Evolutionary conservation across 2,797 vertebrate genomes (phyloP).

Genomic region (Telmatherina bonti): DNA sequence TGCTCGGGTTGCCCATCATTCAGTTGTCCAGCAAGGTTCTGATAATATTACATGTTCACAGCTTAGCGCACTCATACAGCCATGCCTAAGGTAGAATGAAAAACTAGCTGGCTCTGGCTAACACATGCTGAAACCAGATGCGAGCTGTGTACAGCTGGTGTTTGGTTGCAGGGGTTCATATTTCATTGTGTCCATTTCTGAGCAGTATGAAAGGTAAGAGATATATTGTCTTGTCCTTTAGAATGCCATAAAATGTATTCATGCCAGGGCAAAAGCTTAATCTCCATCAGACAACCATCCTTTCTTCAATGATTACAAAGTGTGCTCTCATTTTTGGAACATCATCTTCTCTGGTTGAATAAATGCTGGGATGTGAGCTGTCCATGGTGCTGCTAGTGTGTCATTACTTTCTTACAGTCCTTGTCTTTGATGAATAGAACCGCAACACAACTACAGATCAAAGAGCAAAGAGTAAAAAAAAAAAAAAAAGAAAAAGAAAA

Average conservation of each 20-base stretch:
- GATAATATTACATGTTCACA: constrained; percentile 69
- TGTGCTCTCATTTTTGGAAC: constrained; percentile 16
- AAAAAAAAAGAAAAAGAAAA: no score
- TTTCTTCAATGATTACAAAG: constrained; percentile 5
- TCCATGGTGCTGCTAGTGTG: constrained; percentile 2
- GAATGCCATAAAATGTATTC: constrained; percentile 6
- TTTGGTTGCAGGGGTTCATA: constrained; percentile 70
- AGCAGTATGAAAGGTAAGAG: constrained; percentile 24
- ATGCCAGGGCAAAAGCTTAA: neutral
- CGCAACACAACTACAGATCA: neutral
- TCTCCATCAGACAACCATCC: neutral
- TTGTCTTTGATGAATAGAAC: neutral
- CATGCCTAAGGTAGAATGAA: constrained; percentile 54
- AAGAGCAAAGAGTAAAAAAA: neutral
- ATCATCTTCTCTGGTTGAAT: neutral
- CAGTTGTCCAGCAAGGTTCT: constrained; percentile 47
- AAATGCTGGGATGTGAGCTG: neutral
- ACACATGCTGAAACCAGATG: constrained; percentile 64
- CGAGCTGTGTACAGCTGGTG: constrained; percentile 41
- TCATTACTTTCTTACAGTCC: neutral
- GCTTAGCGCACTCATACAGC: constrained; percentile 51
- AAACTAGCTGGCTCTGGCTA: constrained; percentile 52
- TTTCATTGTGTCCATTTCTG: constrained; percentile 48
- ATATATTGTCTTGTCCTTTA: neutral
- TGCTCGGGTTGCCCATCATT: constrained; percentile 52